phyloP scores from a whole-genome alignment of 2,113 vertebrate genomes.

The Triplophysa dalaica region DNA sequence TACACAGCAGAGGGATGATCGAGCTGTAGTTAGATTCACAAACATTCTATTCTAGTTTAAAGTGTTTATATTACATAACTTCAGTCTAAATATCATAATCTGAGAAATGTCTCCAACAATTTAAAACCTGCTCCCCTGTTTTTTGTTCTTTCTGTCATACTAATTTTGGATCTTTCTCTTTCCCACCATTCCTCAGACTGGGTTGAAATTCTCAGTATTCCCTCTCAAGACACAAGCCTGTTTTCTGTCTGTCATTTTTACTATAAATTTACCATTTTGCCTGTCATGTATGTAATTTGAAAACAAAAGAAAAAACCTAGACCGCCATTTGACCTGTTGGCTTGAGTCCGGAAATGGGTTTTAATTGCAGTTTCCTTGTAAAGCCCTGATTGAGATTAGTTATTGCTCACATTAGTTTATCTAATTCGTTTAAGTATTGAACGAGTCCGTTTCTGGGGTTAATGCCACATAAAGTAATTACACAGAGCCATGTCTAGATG shows the following conservation, averaged over 20 bases:
- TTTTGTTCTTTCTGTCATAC: constrained; percentile 5
- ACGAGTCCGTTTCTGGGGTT: constrained; percentile 35
- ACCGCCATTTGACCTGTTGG: not conserved
- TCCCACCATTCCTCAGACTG: constrained; percentile 21
- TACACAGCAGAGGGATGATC: constrained; percentile 2
- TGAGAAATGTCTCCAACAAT: constrained; percentile 30
- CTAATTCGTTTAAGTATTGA: constrained; percentile 40
- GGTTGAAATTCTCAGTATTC: not conserved
- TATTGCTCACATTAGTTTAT: constrained; percentile 42
- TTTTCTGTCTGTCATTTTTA: not conserved
- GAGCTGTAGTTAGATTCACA: constrained; percentile 21
- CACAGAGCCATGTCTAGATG: constrained; percentile 37
- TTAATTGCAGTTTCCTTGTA: constrained; percentile 43
- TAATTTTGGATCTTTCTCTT: not conserved
- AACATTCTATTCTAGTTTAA: constrained; percentile 31
- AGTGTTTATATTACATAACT: constrained; percentile 46
- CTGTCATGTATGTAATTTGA: not conserved
- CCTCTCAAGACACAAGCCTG: not conserved
- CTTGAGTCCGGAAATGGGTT: constrained; percentile 2
- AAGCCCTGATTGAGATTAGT: constrained; percentile 37
- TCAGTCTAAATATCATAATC: constrained; percentile 46
- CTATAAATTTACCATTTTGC: not conserved
- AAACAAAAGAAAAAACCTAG: not conserved
- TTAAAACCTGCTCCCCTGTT: constrained; percentile 22
- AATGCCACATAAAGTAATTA: constrained; percentile 41